Conservation (phyloP, 2,888 invertebrate species). For the Frankliniella fusca region DNA sequence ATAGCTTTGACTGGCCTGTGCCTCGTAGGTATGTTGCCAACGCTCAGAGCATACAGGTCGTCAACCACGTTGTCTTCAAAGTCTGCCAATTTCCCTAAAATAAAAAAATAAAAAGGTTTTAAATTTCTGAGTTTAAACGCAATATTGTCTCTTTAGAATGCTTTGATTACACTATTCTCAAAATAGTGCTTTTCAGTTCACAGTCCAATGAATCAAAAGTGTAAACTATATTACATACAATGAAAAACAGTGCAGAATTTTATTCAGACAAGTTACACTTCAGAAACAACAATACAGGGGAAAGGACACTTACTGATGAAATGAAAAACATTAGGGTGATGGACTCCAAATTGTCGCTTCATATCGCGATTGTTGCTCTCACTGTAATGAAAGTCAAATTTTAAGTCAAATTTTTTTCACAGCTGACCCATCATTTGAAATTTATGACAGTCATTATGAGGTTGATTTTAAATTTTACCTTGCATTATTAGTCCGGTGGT, state of each 20-base stretch:
- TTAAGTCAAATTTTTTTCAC: too few relatives aligned
- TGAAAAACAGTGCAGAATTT: too few relatives aligned
- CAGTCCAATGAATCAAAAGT: too few relatives aligned
- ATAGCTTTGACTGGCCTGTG: background rate
- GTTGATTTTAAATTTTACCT: background rate
- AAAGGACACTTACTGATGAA: background rate
- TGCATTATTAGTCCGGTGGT: background rate
- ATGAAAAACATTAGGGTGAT: background rate
- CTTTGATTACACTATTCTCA: too few relatives aligned
- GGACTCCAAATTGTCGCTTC: background rate
- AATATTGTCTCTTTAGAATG: too few relatives aligned
- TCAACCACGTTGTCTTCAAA: background rate
- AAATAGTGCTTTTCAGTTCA: too few relatives aligned
- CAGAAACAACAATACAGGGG: too few relatives aligned
- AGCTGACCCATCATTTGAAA: background rate
- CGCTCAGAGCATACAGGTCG: background rate
- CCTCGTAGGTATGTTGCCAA: background rate
- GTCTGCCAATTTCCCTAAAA: background rate
- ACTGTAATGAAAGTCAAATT: background rate
- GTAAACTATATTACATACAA: too few relatives aligned
- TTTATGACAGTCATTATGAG: background rate
- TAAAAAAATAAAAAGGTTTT: background rate
- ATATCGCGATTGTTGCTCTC: background rate
- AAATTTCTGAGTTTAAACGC: background rate
- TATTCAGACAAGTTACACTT: too few relatives aligned